Evolutionary conservation across 2,113 vertebrate genomes (phyloP).

Genomic region (Ophthalmolycus amberensis): DNA sequence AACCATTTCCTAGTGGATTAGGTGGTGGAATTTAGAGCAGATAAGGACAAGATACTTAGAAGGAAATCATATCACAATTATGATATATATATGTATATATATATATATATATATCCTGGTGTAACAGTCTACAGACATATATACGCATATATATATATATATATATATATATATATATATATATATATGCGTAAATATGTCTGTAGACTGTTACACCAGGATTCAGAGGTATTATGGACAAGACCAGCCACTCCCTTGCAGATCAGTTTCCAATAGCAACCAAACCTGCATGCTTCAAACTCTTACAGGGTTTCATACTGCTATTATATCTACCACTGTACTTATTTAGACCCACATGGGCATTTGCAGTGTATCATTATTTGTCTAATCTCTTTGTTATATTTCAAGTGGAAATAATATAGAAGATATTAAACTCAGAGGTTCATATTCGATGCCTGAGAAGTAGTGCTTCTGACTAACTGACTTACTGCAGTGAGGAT

Average conservation of each 20-base stretch:
- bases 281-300: slow-evolving; percentile 24
- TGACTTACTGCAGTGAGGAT: neutral
- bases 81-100: too few relatives aligned
- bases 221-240: slow-evolving; percentile 13
- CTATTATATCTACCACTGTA: slow-evolving; percentile 55
- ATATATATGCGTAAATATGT: too few relatives aligned
- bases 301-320: slow-evolving; percentile 27
- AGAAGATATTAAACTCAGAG: neutral
- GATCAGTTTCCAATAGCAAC: slow-evolving; percentile 78
- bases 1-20: neutral
- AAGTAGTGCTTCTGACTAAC: neutral
- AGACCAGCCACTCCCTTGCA: slow-evolving; percentile 37
- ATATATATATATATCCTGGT: too few relatives aligned
- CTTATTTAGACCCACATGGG: slow-evolving; percentile 37
- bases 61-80: neutral
- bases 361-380: slow-evolving; percentile 30
- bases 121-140: too few relatives aligned
- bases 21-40: neutral
- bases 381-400: slow-evolving; percentile 38
- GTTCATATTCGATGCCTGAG: slow-evolving; percentile 2
- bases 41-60: neutral
- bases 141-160: too few relatives aligned
- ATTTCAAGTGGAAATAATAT: slow-evolving; percentile 23
- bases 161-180: too few relatives aligned
- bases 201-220: neutral